Evolutionary conservation across 2,797 vertebrate genomes (phyloP), one percentile per base, ranked within the genome.

Genomic region (Alfaro cultratus): DNA sequence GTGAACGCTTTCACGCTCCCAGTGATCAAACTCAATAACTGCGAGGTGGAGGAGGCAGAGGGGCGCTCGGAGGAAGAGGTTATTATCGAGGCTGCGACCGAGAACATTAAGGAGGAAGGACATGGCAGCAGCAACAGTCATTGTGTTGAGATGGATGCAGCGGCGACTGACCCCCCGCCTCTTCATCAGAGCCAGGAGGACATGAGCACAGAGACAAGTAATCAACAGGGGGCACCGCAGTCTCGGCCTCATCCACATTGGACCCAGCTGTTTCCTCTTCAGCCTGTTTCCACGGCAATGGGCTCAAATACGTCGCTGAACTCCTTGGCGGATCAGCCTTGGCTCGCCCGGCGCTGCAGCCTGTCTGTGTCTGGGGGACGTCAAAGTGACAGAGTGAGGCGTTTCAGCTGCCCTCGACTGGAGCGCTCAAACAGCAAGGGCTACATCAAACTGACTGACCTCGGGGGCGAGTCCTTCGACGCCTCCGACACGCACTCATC

Each of bases 351-450:
- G 10, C 93, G 86, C 57, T 95, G 85, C 80, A 94, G 93, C 88
- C 77, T 95, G 77, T 92, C 94, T 4, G 85, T 92, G 73, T 89
- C 92, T 29, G 93, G 77, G 51, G 81, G 92, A 74, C 86, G 89
- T 29, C 94, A 93, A 49, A 92, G 95, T n/a, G 96, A 96, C 76
- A 85, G 86, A 82, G 94, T 86, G 55, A 88, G 95, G 80, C 94
- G 96, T 84, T 96, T 95, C 89, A 97, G 95, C 93, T 96, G 96
- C 90, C 97, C 97, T 53, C 96, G 94, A 45, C 94, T 96, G 85
- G 97, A 97, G 82, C 96, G 95, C 78, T 95, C 94, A 57, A 97
- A 97, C 96, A 97, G 97, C 94, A 98, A 98, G 97, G 97, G 98
- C 96, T 98, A 99, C 95, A 96, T 96, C 86, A 97, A 97, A 74